Evolutionary conservation across 2,113 vertebrate species (phyloP), one percentile per base, ranked within the genome.

Genomic region (Rhea pennata): DNA sequence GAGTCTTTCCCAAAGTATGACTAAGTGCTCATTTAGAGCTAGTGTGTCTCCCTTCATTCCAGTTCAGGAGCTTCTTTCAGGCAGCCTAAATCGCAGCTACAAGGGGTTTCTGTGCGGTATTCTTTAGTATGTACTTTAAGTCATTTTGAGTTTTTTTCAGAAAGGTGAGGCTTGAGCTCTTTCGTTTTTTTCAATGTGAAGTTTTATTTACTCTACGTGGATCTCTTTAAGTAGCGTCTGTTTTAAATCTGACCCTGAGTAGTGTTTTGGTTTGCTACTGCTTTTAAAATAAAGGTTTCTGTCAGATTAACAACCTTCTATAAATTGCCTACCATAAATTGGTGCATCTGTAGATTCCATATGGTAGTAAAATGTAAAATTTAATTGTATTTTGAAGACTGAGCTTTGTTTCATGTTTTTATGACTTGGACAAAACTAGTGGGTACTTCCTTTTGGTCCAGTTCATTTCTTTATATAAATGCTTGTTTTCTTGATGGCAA

Each of bases 41-140:
- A 48, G 23, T 27, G 3, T 1, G 0, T 73, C 39, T 85, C 50
- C 9, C 74, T 75, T 36, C 12, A 26, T 76, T 83, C 48, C 1
- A 0, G 9, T 76, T 91, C 69, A 61, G 15, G 39, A 56, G 83
- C 15, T 83, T 88, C 42, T 86, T 73, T 74, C 48, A 67, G 40
- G 13, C 29, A 17, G 15, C 19, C 10, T 54, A 10, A 3, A 1
- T 88, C 26, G 5, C 51, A 56, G 0, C 44, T 80, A 53, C 15
- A 77, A 64, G 39, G 29, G 13, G 7, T 69, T 95, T 75, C 23
- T 64, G 14, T 51, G 21, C n/a, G 26, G 12, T 78, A 4, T 59
- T 77, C n/a, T 72, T 82, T 71, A 87, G 15, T 80, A 29, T 13
- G 22, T 89, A 44, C 29, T 84, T 82, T 15, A 44, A 46, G 40